Conservation (phyloP, 2,888 invertebrate species). For the Tineola bisselliella region DNA sequence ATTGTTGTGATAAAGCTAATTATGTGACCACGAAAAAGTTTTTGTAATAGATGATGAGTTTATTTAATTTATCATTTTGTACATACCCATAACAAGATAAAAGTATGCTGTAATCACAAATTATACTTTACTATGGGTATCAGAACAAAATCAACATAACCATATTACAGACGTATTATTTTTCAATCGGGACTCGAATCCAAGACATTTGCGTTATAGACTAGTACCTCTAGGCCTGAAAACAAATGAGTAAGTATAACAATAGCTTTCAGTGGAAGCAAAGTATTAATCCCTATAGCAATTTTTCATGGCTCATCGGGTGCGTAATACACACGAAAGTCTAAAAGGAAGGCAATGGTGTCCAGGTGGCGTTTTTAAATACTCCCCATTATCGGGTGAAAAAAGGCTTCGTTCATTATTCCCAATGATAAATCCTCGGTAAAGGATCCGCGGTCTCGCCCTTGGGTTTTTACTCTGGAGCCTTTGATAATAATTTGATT, state of each 20-base stretch:
- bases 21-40: background rate
- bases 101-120: no score
- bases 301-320: background rate
- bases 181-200: no score
- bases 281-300: background rate
- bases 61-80: background rate
- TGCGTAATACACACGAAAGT: background rate
- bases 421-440: conserved; percentile 41
- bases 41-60: background rate
- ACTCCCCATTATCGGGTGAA: conserved; percentile 31
- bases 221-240: no score
- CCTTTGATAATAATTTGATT: conserved; percentile 19
- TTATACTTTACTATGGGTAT: no score
- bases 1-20: conserved; percentile 3
- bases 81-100: background rate
- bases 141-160: no score
- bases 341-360: conserved; percentile 15
- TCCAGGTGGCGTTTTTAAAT: conserved; percentile 24
- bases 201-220: no score
- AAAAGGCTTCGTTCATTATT: conserved; percentile 39
- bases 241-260: no score
- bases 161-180: no score
- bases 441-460: conserved; percentile 34
- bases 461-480: conserved; percentile 29
- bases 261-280: no score